Base-by-base conservation (phyloP, 1,140 invertebrate genomes). In the Ceratosolen fusciceps region DNA sequence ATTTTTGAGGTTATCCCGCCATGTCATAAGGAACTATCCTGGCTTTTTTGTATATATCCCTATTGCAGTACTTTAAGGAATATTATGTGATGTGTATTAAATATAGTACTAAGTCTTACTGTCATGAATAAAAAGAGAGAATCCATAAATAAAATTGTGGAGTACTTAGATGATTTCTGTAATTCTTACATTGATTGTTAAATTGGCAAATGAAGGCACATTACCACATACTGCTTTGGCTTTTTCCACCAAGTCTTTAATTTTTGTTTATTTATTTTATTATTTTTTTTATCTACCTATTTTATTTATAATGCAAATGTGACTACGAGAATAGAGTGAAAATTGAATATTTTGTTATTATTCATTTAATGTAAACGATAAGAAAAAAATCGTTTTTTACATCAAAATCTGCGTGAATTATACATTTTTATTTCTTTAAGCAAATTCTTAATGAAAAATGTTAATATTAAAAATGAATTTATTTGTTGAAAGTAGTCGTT, bases 31-130 rank as follows among this genome's bases (percentile, higher is more conserved):
- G 83, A 83, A 85, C n/a, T 87, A 83, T 80, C 83, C 83, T 87
- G 85, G 88, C 85, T 90, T 90, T 58, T 90, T 89, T 90, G 88
- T 89, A 90, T 89, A 90, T 90, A 89, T 89, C 87, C 85, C 84
- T 85, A 83, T 85, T 87, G 85, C 82, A 85, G 84, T 86, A 85
- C 81, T 82, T 83, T 85, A 86, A 86, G 84, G 81, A 85, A 82
- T 85, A 84, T 83, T 86, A 86, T 86, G 85, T 88, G 85, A 89
- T 87, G 86, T 89, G 88, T 89, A 89, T 88, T 87, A 88, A 88
- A 86, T 85, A 86, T 87, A 90, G 84, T 68, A 82, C 80, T 89
- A 88, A 89, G 87, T 87, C 82, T 85, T 83, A 86, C 85, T 86
- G 86, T 88, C 84, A 83, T 80, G 76, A 89, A 89, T 88, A 88